Evolutionary conservation across 2,888 invertebrate genomes (phyloP), one percentile per base, ranked within the genome.

Genomic region (Nomada lathburiana): DNA sequence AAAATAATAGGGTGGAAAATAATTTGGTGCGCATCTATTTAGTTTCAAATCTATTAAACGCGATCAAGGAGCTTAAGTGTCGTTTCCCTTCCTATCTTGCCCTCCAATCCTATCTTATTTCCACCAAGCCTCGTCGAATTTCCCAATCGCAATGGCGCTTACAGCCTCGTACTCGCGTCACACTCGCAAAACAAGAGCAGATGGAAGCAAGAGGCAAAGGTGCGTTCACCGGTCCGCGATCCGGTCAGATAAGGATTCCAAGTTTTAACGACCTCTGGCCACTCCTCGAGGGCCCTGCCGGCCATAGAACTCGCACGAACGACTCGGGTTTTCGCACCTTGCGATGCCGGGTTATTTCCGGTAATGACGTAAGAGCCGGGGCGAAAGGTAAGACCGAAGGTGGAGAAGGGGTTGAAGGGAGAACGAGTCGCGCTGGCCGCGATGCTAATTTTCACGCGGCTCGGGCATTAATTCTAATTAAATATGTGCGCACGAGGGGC

Each of bases 381-480:
- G 72, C 44, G 71, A 55, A 42, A 65, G 65, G 47, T 50, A 62
- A 70, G 59, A n/a, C 44, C n/a, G 60, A 11, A 16, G 67, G 36
- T 1, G 18, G 29, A 57, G 29, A 23, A 26, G 11, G 26, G 62
- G 50, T 44, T 3, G 47, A 29, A 13, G 63, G 53, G 26, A 23
- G 64, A 36, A 47, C 55, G 70, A 60, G 65, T 63, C 67, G 85
- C 76, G 67, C 79, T 69, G 72, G 82, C 59, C 80, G 64, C 86
- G 86, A 90, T 89, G 89, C 89, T 90, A 91, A 90, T 90, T 90
- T 88, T 91, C 87, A 85, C 87, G 86, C 87, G 86, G 83, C 76
- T 82, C 86, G 87, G 84, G 89, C 91, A 91, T 90, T 91, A 91
- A 90, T 90, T 90, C 90, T 87, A 91, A 91, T 90, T 90, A 90